Percentiles rank a stretch among this genome's conserved stretches.
phyloP scores from a whole-genome alignment of 2,888 invertebrate species.

The Nephrotoma guestfalica region DNA sequence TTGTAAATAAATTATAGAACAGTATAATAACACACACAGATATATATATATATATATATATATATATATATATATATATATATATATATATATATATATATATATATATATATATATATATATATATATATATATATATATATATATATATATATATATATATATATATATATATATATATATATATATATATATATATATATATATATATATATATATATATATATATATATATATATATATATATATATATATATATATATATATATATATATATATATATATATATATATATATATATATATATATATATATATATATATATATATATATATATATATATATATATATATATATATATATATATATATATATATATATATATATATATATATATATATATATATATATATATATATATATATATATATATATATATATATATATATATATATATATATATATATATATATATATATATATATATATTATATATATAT shows the following conservation, averaged over 20 bases:
- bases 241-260: neutral
- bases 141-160: neutral
- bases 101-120: neutral
- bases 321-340: neutral
- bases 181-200: neutral
- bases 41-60: neutral
- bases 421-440: neutral
- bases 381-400: neutral
- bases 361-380: neutral
- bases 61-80: neutral
- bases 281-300: neutral
- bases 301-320: neutral
- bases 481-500: neutral
- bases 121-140: neutral
- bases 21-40: neutral
- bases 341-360: neutral
- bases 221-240: neutral
- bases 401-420: neutral
- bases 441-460: neutral
- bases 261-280: neutral
- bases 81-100: neutral
- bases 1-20: neutral
- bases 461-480: neutral
- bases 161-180: neutral
- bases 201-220: neutral